Base-by-base conservation (phyloP, 2,888 invertebrate species). In the Chesias legatella region DNA sequence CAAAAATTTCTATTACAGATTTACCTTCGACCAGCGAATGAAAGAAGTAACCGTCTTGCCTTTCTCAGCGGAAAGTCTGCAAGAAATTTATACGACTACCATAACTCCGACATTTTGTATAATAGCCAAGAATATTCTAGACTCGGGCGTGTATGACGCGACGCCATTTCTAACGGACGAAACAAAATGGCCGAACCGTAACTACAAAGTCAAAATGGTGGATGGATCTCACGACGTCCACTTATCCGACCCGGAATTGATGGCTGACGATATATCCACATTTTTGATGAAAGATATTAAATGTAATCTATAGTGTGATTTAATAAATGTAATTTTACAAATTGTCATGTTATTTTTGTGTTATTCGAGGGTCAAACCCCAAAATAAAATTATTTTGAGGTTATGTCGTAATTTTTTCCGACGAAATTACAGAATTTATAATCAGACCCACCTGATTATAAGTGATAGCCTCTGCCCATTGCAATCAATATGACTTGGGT, bases 221-320 rank as follows among this genome's bases (percentile, higher is more conserved):
- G 67, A 80, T 0, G 92, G 92, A 0, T 79, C 83, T 30, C 92
- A 92, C 43, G 91, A 92, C 52, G 78, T 91, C 0, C 92, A 92
- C 58, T 80, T 90, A 9, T 84, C 88, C 26, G 55, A 84, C 33
- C 91, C 92, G 0, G 88, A 86, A 33, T 57, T 61, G 6, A 82
- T 92, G 48, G 89, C 89, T 0, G 65, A 65, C 0, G 66, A 84
- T 44, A 66, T 90, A 3, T 40, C 64, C 0, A 55, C 60, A 23
- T 80, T 80, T 49, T 41, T 81, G 7, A 23, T 73, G 11, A 60
- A 66, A 27, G 67, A 58, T 17, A 5, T 48, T 0, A 60, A 47
- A 6, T 29, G 42, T 1, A 53, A 53, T 47, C 7, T 48, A 17
- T 40, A 7, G 7, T 17, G 13, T 17, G 2, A 3, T 17, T 17